These are phyloP conservation scores for Lytechinus variegatus DNA, from an alignment of 35 echinoderm and acorn worm species.

Conservation along the genomic window DNA sequence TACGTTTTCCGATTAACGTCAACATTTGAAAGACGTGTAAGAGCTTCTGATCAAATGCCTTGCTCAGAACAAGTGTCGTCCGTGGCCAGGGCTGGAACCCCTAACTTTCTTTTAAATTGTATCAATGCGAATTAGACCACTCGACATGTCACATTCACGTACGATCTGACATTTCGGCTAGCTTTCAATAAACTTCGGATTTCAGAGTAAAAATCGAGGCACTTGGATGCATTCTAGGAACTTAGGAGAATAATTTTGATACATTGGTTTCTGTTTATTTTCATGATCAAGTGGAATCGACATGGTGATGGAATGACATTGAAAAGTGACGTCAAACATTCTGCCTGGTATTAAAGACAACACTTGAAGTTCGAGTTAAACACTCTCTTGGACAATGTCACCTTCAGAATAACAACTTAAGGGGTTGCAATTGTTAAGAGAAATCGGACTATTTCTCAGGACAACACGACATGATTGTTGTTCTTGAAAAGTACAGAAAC, in stretches of 20 bases:
- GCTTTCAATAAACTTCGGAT: neutral
- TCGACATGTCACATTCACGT: too few relatives aligned
- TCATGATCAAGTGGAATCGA: neutral
- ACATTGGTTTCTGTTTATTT: neutral
- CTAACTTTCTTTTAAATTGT: too few relatives aligned
- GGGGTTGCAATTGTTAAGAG: neutral
- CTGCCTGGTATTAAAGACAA: neutral
- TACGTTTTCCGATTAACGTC: too few relatives aligned
- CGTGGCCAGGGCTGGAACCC: too few relatives aligned
- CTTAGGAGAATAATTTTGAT: neutral
- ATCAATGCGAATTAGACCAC: too few relatives aligned
- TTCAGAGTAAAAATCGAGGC: neutral
- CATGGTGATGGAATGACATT: neutral
- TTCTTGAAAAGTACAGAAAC: neutral
- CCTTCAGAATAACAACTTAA: slow-evolving; percentile 3
- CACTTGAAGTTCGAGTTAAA: slow-evolving; percentile 3
- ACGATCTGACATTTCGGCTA: neutral
- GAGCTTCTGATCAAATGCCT: too few relatives aligned
- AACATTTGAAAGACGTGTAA: too few relatives aligned
- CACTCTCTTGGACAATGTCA: neutral
- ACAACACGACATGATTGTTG: neutral
- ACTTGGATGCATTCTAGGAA: neutral
- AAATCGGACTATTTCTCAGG: slow-evolving; percentile 2
- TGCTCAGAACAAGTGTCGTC: too few relatives aligned
- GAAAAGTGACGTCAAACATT: neutral